Percentiles rank a stretch among this genome's conserved stretches.
phyloP scores from a whole-genome alignment of 2,888 invertebrate genomes.

The Hermaeophaga mercurialis region DNA sequence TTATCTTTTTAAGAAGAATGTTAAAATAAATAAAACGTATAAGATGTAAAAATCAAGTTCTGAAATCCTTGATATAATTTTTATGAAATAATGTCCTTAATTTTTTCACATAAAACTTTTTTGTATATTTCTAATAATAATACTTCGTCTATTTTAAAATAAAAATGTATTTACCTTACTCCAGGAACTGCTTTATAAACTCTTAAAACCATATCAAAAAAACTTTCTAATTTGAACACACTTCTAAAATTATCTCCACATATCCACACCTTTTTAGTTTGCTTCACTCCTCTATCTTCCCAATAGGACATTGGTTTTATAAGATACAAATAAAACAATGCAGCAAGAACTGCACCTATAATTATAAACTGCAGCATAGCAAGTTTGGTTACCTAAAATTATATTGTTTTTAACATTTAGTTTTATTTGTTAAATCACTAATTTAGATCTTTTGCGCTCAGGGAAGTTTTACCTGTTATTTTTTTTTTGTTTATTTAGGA shows the following conservation, averaged over 20 bases:
- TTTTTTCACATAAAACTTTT: too few species aligned
- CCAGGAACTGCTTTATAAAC: slow-evolving; percentile 10
- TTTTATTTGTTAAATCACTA: background rate
- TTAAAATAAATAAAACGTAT: too few species aligned
- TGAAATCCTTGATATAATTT: too few species aligned
- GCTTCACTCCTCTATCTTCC: slow-evolving; percentile 19
- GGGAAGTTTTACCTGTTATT: too few species aligned
- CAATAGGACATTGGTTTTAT: slow-evolving; percentile 24
- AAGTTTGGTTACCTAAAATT: too few species aligned
- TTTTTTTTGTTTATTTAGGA: too few species aligned
- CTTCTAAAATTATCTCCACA: slow-evolving; percentile 12
- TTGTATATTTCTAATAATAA: too few species aligned
- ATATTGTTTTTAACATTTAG: background rate
- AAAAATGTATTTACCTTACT: slow-evolving; percentile 9
- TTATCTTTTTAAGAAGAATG: too few species aligned
- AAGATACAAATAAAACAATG: slow-evolving; percentile 6
- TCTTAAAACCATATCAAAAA: slow-evolving; percentile 5
- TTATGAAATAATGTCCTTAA: too few species aligned
- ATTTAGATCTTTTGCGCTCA: too few species aligned
- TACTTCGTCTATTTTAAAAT: too few species aligned
- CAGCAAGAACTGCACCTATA: background rate
- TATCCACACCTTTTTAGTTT: slow-evolving; percentile 8
- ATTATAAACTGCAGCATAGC: slow-evolving; percentile 13
- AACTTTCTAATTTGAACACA: slow-evolving; percentile 10
- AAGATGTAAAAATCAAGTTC: too few species aligned